A percentile compares a stretch with the other conserved stretches of the same genome.
Conservation (phyloP, 35 echinoderm and acorn worm genomes). For the Stichopus chloronotus region DNA sequence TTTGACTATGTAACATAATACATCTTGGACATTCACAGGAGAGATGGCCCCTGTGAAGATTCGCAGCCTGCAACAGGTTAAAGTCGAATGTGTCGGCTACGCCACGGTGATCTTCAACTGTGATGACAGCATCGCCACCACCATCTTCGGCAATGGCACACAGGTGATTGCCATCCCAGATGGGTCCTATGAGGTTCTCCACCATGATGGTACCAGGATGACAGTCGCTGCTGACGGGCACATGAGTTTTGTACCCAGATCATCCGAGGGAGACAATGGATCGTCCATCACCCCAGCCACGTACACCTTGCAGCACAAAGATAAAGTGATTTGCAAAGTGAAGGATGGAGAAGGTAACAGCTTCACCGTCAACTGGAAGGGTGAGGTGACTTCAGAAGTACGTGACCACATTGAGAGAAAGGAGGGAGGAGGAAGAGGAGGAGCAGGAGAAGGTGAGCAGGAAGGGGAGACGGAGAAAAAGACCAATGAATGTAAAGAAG, state of each 20-base stretch:
- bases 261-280: conserved; percentile 44
- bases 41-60: conserved; percentile 58
- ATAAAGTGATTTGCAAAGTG: conserved; percentile 62
- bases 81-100: conserved; percentile 93
- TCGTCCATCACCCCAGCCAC: conserved; percentile 22
- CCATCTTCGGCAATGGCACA: conserved; percentile 94
- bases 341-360: conserved; percentile 67
- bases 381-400: conserved; percentile 55
- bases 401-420: not conserved
- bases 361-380: conserved; percentile 80
- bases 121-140: conserved; percentile 91
- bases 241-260: conserved; percentile 63
- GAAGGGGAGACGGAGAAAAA: conserved; percentile 56
- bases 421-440: not conserved
- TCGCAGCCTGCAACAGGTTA: conserved; percentile 74
- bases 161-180: conserved; percentile 89
- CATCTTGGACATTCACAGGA: conserved; percentile 59
- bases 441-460: not conserved
- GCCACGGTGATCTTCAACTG: conserved; percentile 97
- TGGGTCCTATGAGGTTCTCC: conserved; percentile 94
- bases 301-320: conserved; percentile 79
- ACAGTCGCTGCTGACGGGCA: conserved; percentile 71
- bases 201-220: conserved; percentile 79
- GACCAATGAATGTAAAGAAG: not conserved
- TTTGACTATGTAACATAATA: not conserved